phyloP scores from a whole-genome alignment of 2,113 vertebrate genomes.

The Coptodon rendalli region DNA sequence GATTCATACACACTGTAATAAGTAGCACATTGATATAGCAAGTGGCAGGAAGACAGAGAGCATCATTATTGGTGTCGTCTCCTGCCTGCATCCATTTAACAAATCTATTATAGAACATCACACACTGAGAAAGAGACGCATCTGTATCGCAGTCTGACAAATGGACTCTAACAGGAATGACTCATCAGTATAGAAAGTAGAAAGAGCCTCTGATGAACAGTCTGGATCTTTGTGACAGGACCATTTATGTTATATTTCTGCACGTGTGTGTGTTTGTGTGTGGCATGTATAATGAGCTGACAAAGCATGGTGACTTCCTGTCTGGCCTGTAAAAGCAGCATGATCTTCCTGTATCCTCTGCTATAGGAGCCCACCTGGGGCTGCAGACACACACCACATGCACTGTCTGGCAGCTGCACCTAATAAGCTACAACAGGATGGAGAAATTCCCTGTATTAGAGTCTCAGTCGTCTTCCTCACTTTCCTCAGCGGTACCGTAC shows the following conservation, averaged over 20 bases:
- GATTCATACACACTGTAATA: background rate
- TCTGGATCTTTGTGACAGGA: background rate
- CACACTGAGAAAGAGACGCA: conserved; percentile 5
- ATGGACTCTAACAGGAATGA: conserved; percentile 27
- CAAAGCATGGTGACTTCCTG: conserved; percentile 45
- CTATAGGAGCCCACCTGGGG: conserved; percentile 40
- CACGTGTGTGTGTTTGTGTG: background rate
- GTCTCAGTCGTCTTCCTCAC: background rate
- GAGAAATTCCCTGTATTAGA: background rate
- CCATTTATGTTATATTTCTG: background rate
- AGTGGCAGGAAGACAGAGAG: conserved; percentile 36
- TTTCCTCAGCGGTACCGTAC: background rate
- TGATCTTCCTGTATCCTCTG: conserved; percentile 40
- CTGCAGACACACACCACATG: conserved; percentile 5
- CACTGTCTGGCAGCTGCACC: conserved; percentile 26
- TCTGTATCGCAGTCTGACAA: conserved; percentile 19
- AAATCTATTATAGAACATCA: conserved; percentile 38
- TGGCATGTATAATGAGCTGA: conserved; percentile 38
- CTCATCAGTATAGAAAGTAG: conserved; percentile 27
- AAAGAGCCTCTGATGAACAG: conserved; percentile 17
- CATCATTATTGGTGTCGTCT: conserved; percentile 35
- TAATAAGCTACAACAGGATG: background rate
- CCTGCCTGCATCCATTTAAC: conserved; percentile 42
- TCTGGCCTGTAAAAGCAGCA: conserved; percentile 51
- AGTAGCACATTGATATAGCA: conserved; percentile 31